A percentile compares a stretch with the other conserved stretches of the same genome.
Conservation (phyloP, 2,888 invertebrate species). For the Onthophagus sagittarius region DNA sequence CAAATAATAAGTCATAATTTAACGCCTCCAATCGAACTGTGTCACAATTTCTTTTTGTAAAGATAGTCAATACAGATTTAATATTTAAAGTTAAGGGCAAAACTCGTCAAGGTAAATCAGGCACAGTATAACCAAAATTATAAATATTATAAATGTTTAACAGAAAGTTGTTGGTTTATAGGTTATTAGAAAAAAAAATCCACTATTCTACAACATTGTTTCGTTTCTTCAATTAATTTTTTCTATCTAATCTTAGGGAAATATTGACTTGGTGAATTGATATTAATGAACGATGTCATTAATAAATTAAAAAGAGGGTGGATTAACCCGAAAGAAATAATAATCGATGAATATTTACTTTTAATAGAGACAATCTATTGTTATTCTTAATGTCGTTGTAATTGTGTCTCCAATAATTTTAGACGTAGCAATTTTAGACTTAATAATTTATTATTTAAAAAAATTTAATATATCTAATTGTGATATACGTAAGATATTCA, state of each 20-base stretch:
- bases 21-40: not conserved
- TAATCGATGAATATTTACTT: not conserved
- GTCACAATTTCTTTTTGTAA: not conserved
- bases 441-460: conserved; percentile 1
- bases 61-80: conserved; percentile 20
- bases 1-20: not conserved
- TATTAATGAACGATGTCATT: not conserved
- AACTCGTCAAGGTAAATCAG: conserved; percentile 9
- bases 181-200: not conserved
- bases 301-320: not conserved
- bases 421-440: not conserved
- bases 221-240: conserved; percentile 1
- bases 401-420: not conserved
- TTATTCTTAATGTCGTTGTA: not conserved
- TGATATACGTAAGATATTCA: not conserved
- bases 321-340: not conserved
- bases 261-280: not conserved
- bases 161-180: not conserved
- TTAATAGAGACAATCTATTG: conserved; percentile 6
- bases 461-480: conserved; percentile 6
- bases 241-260: not conserved
- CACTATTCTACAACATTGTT: not conserved
- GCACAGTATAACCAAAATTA: conserved; percentile 7
- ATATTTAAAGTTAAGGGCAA: not conserved
- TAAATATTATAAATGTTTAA: not conserved